Evolutionary conservation across 2,113 vertebrate species (phyloP).

Genomic region (Gadus macrocephalus): DNA sequence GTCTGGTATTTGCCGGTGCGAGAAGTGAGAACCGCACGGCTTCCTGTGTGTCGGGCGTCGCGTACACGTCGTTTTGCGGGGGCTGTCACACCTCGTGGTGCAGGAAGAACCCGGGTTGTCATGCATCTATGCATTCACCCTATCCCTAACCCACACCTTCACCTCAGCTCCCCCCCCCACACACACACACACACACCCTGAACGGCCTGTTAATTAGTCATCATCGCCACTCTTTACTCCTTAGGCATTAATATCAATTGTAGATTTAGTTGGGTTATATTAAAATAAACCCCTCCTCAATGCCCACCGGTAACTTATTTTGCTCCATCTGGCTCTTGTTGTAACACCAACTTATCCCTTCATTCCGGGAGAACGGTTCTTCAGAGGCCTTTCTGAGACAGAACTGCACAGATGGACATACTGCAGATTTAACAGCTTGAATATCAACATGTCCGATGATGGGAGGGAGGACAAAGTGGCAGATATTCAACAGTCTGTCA

Average conservation of each 20-base stretch:
- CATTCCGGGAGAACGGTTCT: conserved; percentile 23
- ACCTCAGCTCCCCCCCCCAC: neutral
- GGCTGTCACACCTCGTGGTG: conserved; percentile 31
- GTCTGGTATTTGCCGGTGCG: conserved; percentile 37
- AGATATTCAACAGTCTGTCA: conserved; percentile 59
- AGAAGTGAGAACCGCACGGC: conserved; percentile 58
- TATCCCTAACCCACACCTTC: neutral
- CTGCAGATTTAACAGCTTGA: conserved; percentile 71
- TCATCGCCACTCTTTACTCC: neutral
- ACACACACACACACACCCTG: too few relatives aligned
- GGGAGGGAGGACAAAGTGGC: conserved; percentile 42
- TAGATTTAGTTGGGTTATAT: conserved; percentile 32
- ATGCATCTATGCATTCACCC: conserved; percentile 37
- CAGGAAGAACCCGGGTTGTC: conserved; percentile 27
- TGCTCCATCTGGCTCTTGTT: conserved; percentile 10
- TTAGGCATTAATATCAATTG: conserved; percentile 26
- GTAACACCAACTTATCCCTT: conserved; percentile 9
- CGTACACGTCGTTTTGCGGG: neutral
- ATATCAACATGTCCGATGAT: conserved; percentile 66
- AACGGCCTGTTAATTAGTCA: too few relatives aligned
- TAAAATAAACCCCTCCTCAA: neutral
- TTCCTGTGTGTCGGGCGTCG: conserved; percentile 55
- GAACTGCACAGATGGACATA: conserved; percentile 66
- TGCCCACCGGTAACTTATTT: neutral
- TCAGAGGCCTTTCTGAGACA: conserved; percentile 31